A percentile compares a stretch with the other conserved stretches of the same genome.
phyloP scores from a whole-genome alignment of 2,797 vertebrate species.

The Ceryle rudis region DNA sequence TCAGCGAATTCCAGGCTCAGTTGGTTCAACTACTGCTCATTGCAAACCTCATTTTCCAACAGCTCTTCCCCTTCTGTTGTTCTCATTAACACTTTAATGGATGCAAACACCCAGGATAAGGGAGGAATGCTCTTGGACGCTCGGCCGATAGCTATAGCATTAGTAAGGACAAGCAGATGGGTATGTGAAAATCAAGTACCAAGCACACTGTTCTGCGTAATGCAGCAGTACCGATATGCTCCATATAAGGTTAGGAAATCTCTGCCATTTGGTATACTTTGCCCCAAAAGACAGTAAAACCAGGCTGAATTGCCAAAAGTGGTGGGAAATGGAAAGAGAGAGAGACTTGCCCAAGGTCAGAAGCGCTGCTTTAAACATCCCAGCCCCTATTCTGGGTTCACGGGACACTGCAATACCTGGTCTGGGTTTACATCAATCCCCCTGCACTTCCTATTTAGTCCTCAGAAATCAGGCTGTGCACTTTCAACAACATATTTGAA shows the following conservation, averaged over 20 bases:
- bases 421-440: background rate
- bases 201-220: background rate
- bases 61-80: background rate
- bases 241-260: background rate
- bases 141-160: background rate
- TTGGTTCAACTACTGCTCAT: conserved; percentile 1
- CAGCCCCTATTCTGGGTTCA: background rate
- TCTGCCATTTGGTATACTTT: background rate
- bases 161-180: conserved; percentile 12
- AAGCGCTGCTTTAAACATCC: background rate
- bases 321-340: background rate
- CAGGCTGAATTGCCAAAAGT: background rate
- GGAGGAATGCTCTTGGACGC: conserved; percentile 12
- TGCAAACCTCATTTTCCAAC: background rate
- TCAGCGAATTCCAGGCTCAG: background rate
- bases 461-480: background rate
- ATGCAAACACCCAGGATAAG: background rate
- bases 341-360: background rate
- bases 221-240: background rate
- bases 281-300: background rate
- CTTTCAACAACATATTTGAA: background rate
- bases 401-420: background rate
- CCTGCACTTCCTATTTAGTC: background rate
- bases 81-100: background rate
- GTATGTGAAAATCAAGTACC: background rate